Conservation (phyloP, 2,113 vertebrate species). For the Callocephalon fimbriatum region DNA sequence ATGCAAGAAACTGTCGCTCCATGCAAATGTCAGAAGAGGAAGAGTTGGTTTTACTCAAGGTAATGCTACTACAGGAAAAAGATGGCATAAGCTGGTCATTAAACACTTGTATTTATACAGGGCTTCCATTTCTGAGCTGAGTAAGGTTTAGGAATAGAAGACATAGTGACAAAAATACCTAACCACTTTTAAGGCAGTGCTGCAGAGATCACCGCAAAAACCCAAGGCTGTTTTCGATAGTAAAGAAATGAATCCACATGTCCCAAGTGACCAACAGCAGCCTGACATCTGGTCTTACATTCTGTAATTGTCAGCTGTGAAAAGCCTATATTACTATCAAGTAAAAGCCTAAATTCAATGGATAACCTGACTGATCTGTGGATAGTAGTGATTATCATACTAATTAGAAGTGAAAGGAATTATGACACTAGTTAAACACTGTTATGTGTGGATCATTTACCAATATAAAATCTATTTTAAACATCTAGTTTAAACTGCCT, state of each 20-base stretch:
- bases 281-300: background rate
- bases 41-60: background rate
- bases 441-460: background rate
- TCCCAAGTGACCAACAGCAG: background rate
- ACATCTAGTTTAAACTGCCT: background rate
- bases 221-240: background rate
- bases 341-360: background rate
- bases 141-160: background rate
- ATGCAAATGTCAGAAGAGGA: background rate
- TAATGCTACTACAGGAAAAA: background rate
- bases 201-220: background rate
- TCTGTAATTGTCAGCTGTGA: background rate
- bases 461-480: background rate
- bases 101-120: background rate
- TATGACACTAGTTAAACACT: background rate
- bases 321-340: background rate
- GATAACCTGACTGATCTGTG: background rate
- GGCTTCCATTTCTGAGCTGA: background rate
- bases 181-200: background rate
- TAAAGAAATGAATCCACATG: background rate
- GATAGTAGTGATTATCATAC: background rate
- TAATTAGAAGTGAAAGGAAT: background rate
- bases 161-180: background rate
- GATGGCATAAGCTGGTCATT: no score
- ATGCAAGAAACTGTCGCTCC: fast-evolving